phyloP scores from a whole-genome alignment of 2,113 vertebrate genomes.

The Gavialis gangeticus region DNA sequence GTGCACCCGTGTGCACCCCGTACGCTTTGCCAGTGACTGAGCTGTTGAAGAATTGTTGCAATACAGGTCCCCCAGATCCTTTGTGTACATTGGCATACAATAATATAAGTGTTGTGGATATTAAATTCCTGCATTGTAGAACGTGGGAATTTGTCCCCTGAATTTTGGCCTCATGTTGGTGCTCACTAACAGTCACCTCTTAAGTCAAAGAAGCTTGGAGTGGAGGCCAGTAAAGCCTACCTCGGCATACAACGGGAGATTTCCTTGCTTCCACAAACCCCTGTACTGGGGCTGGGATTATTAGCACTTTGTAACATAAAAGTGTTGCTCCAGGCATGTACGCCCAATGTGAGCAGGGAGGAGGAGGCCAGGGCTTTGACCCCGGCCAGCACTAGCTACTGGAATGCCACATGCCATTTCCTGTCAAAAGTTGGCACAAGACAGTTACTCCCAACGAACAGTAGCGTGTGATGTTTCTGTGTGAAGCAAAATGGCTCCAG shows the following conservation, averaged over 20 bases:
- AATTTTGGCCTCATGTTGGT: background rate
- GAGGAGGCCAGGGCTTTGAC: background rate
- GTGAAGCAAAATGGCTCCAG: background rate
- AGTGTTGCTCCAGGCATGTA: background rate
- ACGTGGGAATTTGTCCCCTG: background rate
- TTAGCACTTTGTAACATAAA: background rate
- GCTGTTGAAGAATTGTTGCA: too few species aligned
- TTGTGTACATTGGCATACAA: too few species aligned
- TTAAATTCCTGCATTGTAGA: background rate
- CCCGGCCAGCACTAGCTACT: background rate
- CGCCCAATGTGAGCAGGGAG: background rate
- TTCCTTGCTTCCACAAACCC: background rate
- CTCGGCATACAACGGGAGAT: background rate
- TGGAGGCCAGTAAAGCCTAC: background rate
- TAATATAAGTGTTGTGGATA: background rate
- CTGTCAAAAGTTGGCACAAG: background rate
- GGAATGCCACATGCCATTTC: background rate
- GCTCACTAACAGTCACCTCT: background rate
- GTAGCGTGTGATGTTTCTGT: background rate
- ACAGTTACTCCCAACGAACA: background rate
- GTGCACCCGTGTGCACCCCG: too few species aligned
- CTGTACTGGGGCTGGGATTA: background rate
- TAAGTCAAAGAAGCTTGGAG: background rate
- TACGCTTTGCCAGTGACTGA: too few species aligned
- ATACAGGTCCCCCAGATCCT: too few species aligned